A percentile compares a stretch with the other conserved stretches of the same genome.
phyloP scores from a whole-genome alignment of 2,797 vertebrate genomes.

The Rallus crepitans region DNA sequence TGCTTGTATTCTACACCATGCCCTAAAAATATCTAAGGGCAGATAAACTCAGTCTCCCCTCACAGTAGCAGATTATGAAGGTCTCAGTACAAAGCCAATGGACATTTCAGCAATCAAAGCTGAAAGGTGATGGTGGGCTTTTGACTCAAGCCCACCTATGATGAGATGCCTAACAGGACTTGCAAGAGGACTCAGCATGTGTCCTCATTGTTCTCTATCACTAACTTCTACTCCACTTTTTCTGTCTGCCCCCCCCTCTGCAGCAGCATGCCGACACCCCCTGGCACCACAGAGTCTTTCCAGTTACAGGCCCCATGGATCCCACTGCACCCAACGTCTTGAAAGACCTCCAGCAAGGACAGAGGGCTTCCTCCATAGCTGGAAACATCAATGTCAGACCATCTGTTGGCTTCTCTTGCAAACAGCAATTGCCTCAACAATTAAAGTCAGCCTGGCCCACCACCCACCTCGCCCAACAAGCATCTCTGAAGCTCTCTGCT shows the following conservation, averaged over 20 bases:
- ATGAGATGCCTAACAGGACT: background rate
- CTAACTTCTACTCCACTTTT: background rate
- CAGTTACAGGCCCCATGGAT: background rate
- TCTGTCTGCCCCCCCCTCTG: fast-evolving
- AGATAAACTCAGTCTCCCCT: background rate
- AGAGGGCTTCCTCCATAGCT: background rate
- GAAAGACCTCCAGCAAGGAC: background rate
- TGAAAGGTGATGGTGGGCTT: background rate
- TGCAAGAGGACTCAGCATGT: background rate
- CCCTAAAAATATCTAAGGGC: background rate
- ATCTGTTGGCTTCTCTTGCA: background rate
- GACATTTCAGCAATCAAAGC: background rate
- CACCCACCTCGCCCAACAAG: background rate
- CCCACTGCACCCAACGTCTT: background rate
- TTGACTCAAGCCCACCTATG: background rate
- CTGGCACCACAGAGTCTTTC: fast-evolving
- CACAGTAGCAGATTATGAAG: background rate
- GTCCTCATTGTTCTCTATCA: background rate
- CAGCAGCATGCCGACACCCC: background rate
- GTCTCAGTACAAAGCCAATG: fast-evolving
- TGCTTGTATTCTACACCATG: fast-evolving
- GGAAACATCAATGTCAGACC: fast-evolving
- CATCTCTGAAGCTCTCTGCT: background rate
- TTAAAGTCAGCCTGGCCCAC: background rate
- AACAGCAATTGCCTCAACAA: background rate